Evolutionary conservation across 2,113 vertebrate species (phyloP).

Genomic region (Cochlearius cochlearius): DNA sequence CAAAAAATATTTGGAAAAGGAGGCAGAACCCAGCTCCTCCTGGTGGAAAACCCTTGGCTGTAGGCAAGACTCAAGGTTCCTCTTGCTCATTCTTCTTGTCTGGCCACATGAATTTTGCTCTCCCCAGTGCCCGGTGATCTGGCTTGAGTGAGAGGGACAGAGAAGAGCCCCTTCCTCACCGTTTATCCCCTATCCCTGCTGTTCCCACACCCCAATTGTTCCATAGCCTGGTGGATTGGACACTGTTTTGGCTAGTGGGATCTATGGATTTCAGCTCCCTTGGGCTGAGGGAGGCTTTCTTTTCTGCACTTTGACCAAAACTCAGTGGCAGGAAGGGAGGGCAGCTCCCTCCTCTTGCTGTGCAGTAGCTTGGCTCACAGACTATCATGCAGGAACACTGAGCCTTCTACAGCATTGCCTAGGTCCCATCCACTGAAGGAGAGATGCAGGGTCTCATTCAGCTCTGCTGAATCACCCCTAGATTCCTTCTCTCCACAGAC

Average conservation of each 20-base stretch:
- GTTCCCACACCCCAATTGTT: not conserved
- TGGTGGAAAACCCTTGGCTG: not conserved
- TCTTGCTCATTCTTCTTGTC: not conserved
- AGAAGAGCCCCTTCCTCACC: not conserved
- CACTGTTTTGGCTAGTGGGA: not conserved
- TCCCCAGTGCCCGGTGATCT: not conserved
- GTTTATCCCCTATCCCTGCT: not conserved
- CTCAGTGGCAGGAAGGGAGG: not conserved
- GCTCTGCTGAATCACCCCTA: not conserved
- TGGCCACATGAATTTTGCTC: not conserved
- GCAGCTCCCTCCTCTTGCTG: not conserved
- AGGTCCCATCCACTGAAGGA: not conserved
- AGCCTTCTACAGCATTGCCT: not conserved
- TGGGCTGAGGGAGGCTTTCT: not conserved
- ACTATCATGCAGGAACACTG: not conserved
- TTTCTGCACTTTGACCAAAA: not conserved
- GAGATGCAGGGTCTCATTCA: not conserved
- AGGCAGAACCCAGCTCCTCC: not conserved
- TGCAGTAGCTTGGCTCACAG: not conserved
- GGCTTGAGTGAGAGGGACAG: not conserved
- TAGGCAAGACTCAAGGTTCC: not conserved
- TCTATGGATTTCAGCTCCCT: not conserved
- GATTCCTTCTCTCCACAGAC: not conserved
- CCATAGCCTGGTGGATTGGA: not conserved
- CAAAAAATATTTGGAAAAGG: not conserved